Percentiles rank a stretch among this genome's conserved stretches.
Evolutionary conservation across 2,113 vertebrate genomes (phyloP).

Genomic region (Cacatua alba): DNA sequence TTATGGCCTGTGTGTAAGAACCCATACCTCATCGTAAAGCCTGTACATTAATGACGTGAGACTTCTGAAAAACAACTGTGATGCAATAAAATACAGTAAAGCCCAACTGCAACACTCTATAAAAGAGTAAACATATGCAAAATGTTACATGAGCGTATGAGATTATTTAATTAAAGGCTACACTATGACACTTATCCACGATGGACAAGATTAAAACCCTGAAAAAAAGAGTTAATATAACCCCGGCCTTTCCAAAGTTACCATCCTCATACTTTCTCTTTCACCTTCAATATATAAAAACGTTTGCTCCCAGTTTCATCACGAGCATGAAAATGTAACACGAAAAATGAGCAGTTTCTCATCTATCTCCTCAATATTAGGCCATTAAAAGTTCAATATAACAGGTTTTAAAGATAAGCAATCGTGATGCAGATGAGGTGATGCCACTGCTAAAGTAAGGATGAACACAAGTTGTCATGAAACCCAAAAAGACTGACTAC

Average conservation of each 20-base stretch:
- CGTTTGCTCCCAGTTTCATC: background rate
- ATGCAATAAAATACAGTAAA: accelerated
- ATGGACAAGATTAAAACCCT: background rate
- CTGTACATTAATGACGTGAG: accelerated
- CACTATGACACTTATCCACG: accelerated
- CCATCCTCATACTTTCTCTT: background rate
- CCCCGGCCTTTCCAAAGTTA: background rate
- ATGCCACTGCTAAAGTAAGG: accelerated
- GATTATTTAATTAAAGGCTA: accelerated
- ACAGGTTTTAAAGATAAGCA: background rate
- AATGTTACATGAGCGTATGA: accelerated
- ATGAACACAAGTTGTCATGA: background rate
- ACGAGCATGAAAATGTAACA: accelerated
- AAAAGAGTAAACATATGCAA: accelerated
- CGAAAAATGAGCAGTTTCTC: background rate
- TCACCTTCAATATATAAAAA: accelerated
- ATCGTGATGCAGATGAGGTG: background rate
- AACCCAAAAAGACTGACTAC: background rate
- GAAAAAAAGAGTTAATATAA: background rate
- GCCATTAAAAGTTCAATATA: background rate
- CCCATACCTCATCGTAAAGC: accelerated
- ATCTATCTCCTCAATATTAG: accelerated
- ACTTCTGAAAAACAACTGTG: background rate
- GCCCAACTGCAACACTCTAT: accelerated
- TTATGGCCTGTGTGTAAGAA: accelerated